phyloP scores from a whole-genome alignment of 2,888 invertebrate species.

The Coleophora flavipennella region DNA sequence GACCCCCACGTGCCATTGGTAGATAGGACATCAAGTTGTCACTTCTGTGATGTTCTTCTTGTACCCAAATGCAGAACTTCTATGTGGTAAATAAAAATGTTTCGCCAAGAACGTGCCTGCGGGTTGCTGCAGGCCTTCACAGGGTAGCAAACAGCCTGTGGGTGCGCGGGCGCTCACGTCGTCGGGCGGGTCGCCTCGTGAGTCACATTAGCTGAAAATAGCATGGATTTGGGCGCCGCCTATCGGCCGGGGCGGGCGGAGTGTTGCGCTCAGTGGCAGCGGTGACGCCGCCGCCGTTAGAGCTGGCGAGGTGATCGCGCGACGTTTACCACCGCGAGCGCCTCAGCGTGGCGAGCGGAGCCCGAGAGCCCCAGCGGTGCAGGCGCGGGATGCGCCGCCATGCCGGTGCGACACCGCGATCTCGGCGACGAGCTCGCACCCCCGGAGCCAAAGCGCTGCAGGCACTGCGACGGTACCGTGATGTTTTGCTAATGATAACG shows the following conservation, averaged over 20 bases:
- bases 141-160: constrained; percentile 34
- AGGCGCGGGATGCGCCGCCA: constrained; percentile 73
- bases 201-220: constrained; percentile 67
- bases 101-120: too few relatives aligned
- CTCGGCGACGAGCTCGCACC: constrained; percentile 71
- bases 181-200: constrained; percentile 54
- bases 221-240: constrained; percentile 65
- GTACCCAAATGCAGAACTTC: too few relatives aligned
- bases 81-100: too few relatives aligned
- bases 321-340: constrained; percentile 18
- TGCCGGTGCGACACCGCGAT: constrained; percentile 73
- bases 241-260: constrained; percentile 70
- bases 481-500: constrained; percentile 4
- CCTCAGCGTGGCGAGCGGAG: constrained; percentile 10
- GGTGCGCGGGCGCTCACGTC: constrained; percentile 57
- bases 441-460: constrained; percentile 92
- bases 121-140: constrained; percentile 27
- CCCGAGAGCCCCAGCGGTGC: constrained; percentile 54
- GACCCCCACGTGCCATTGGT: too few relatives aligned
- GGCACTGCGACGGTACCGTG: constrained; percentile 89
- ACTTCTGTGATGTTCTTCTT: too few relatives aligned
- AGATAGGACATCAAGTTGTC: too few relatives aligned
- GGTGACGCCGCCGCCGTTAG: constrained; percentile 64
- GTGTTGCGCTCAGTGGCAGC: constrained; percentile 61
- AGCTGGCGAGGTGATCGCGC: constrained; percentile 52